Conservation (phyloP, 2,113 vertebrate species). For the Brachyhypopomus gauderio region DNA sequence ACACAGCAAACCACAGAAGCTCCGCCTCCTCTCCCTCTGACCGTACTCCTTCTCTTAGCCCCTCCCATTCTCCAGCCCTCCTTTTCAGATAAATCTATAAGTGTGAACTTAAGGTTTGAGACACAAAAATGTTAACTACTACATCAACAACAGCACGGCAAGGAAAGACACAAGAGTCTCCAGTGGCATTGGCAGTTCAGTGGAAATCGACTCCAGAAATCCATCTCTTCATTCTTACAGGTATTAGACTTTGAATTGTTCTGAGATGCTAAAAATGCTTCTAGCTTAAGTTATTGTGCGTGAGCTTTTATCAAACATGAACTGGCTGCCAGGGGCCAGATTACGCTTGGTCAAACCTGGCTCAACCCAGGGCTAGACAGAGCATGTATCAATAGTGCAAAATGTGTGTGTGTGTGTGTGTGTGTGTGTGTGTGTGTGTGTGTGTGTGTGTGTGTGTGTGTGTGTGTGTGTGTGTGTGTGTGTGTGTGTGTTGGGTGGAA, state of each 20-base stretch:
- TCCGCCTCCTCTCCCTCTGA: constrained; percentile 40
- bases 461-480: neutral
- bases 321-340: neutral
- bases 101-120: constrained; percentile 12
- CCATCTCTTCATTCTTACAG: neutral
- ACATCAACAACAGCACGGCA: neutral
- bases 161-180: neutral
- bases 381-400: neutral
- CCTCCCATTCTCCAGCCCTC: constrained; percentile 13
- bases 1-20: constrained; percentile 10
- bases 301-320: neutral
- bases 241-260: constrained; percentile 7
- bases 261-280: neutral
- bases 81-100: constrained; percentile 26
- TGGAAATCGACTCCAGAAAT: neutral
- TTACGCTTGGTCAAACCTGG: neutral
- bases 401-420: constrained; percentile 5
- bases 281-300: neutral
- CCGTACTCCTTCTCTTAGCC: neutral
- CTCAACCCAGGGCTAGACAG: neutral
- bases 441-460: constrained; percentile 12
- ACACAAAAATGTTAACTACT: constrained; percentile 6
- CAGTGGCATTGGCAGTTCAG: neutral
- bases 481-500: neutral
- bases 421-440: constrained; percentile 6